phyloP scores from a whole-genome alignment of 2,113 vertebrate species.

The Hemiprocne comata region DNA sequence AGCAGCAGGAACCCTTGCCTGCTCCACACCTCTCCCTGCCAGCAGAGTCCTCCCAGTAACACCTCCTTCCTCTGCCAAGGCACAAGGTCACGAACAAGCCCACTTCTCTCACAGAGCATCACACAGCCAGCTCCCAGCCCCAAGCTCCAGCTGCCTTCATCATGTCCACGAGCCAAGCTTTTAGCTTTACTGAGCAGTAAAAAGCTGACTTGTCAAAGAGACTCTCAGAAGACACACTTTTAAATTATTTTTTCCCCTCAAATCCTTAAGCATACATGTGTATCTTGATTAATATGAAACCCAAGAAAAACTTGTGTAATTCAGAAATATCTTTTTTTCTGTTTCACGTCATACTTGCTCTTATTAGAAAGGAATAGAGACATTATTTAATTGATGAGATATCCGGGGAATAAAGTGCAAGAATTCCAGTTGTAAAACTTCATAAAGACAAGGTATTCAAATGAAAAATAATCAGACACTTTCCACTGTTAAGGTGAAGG shows the following conservation, averaged over 20 bases:
- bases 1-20: background rate
- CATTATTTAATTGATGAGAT: background rate
- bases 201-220: background rate
- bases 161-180: accelerated
- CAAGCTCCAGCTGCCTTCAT: background rate
- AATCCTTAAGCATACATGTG: background rate
- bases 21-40: background rate
- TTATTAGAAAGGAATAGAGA: background rate
- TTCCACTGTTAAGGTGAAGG: background rate
- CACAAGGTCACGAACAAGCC: background rate
- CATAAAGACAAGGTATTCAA: background rate
- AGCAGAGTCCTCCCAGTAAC: background rate
- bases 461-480: background rate
- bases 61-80: background rate
- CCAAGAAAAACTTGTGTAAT: background rate
- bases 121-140: background rate
- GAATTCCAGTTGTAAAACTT: background rate
- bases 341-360: background rate
- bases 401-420: background rate
- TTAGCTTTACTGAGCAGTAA: background rate
- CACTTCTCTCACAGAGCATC: background rate
- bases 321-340: background rate
- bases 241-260: background rate
- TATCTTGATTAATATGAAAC: background rate
- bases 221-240: background rate